These are phyloP conservation scores for Microtus pennsylvanicus DNA, from an alignment of 2,113 vertebrate species.

Conservation along the genomic window DNA sequence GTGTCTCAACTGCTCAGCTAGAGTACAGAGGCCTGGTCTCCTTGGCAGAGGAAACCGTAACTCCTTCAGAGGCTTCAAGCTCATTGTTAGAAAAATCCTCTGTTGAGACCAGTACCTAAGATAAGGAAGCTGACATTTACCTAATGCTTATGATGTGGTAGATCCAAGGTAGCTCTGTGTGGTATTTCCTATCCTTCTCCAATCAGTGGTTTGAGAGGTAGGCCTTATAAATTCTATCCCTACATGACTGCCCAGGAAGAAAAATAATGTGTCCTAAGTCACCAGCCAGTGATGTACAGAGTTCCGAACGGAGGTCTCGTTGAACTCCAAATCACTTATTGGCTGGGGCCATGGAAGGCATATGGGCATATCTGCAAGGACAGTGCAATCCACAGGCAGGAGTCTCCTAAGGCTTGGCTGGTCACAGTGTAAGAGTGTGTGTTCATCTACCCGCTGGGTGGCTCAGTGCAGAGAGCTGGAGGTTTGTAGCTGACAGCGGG, in stretches of 20 bases:
- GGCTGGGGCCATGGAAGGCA: background rate
- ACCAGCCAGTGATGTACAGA: background rate
- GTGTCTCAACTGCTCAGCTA: background rate
- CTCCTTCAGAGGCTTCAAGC: background rate
- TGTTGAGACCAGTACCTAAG: background rate
- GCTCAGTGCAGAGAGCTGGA: background rate
- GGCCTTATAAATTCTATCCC: background rate
- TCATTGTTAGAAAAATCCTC: background rate
- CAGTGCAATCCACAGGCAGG: background rate
- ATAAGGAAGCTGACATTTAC: background rate
- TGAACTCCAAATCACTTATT: background rate
- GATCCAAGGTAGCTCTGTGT: background rate
- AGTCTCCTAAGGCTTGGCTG: background rate
- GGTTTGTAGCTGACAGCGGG: background rate
- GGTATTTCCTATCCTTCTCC: background rate
- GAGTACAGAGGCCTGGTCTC: background rate
- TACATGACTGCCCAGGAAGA: background rate
- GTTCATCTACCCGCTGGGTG: background rate
- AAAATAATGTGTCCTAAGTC: background rate
- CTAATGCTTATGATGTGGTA: background rate
- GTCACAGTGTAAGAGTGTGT: background rate
- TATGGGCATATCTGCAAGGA: background rate
- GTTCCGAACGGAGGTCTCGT: background rate
- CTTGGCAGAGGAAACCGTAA: background rate
- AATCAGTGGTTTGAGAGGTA: background rate